These are phyloP conservation scores for Cerceris ruficornis DNA, from an alignment of 2,888 invertebrate genomes.

Conservation along the genomic window DNA sequence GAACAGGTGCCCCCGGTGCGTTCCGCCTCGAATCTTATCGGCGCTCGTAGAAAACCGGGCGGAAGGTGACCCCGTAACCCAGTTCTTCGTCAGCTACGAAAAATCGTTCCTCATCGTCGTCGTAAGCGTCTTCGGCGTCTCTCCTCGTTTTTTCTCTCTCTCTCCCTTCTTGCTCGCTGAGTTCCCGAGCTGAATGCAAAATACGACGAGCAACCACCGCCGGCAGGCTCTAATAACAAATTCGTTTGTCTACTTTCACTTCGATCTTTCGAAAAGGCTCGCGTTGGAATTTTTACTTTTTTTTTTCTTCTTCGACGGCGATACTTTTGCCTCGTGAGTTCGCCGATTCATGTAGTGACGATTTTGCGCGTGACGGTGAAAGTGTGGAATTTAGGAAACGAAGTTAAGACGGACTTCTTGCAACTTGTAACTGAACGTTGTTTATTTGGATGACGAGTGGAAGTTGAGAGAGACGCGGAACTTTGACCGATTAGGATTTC, in stretches of 20 bases:
- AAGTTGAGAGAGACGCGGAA: no score
- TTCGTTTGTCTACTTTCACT: slow-evolving; percentile 55
- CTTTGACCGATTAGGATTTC: no score
- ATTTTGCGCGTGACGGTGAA: not conserved
- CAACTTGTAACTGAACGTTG: no score
- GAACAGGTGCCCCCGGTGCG: slow-evolving; percentile 62
- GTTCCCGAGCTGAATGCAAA: slow-evolving; percentile 42
- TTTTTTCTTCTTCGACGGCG: not conserved
- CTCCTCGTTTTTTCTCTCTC: slow-evolving; percentile 24
- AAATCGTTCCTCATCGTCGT: slow-evolving; percentile 55
- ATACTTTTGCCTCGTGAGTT: slow-evolving; percentile 6
- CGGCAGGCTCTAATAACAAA: slow-evolving; percentile 29
- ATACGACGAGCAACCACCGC: slow-evolving; percentile 8
- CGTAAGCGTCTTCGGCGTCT: slow-evolving; percentile 37
- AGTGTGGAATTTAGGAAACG: slow-evolving; percentile 5
- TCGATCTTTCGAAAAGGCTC: slow-evolving; percentile 15
- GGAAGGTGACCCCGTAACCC: slow-evolving; percentile 67
- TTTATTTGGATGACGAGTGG: no score
- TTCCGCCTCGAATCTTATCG: slow-evolving; percentile 61
- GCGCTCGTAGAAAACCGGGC: slow-evolving; percentile 70
- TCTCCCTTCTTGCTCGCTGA: slow-evolving; percentile 24
- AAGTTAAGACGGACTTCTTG: not conserved
- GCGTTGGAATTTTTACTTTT: not conserved
- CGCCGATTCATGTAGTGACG: not conserved
- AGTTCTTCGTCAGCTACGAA: slow-evolving; percentile 63